Conservation (phyloP, 2,888 invertebrate genomes). For the Drosophila ochracea region DNA sequence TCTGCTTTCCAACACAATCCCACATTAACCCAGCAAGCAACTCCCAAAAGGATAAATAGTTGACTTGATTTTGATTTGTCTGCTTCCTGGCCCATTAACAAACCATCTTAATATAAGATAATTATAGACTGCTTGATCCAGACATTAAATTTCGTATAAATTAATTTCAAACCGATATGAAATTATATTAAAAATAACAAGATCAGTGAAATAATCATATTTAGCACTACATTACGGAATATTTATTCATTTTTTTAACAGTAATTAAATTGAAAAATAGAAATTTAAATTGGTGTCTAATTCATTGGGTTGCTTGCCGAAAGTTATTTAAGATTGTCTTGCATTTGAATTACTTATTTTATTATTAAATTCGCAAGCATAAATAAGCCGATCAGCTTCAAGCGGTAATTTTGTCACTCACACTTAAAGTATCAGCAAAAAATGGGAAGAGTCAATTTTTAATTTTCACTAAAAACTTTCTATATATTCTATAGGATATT, state of each 20-base stretch:
- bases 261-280: too few relatives aligned
- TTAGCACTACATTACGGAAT: not conserved
- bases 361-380: too few relatives aligned
- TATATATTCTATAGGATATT: not conserved
- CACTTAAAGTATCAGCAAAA: not conserved
- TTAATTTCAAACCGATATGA: not conserved
- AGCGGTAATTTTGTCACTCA: too few relatives aligned
- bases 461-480: not conserved
- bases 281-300: not conserved
- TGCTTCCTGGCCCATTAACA: not conserved
- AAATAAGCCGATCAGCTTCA: too few relatives aligned
- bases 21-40: constrained; percentile 9
- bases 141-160: not conserved
- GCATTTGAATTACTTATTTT: too few relatives aligned
- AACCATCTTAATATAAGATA: not conserved
- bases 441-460: not conserved
- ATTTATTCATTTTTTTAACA: not conserved
- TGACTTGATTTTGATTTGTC: not conserved
- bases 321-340: too few relatives aligned
- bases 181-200: not conserved
- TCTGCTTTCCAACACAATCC: not conserved
- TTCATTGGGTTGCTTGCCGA: not conserved
- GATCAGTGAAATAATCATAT: not conserved
- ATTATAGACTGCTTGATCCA: not conserved
- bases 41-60: not conserved